Conservation (phyloP, 2,113 vertebrate genomes). For the Embiotoca jacksoni region DNA sequence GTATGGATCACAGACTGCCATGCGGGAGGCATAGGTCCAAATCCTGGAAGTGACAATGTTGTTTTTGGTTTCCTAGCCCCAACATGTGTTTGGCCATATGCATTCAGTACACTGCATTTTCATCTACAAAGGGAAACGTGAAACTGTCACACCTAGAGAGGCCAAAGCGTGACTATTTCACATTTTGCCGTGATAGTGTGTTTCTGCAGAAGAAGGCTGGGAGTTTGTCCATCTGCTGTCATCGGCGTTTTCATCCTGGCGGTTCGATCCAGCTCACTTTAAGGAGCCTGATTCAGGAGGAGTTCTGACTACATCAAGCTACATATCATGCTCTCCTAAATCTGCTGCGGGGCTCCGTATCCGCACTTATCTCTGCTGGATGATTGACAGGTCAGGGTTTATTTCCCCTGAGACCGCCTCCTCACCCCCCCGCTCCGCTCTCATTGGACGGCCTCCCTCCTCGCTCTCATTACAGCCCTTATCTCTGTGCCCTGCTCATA, state of each 20-base stretch:
- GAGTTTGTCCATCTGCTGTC: no score
- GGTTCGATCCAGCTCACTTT: neutral
- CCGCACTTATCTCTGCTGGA: constrained; percentile 58
- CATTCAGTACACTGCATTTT: no score
- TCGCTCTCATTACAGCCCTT: constrained; percentile 77
- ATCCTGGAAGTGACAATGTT: no score
- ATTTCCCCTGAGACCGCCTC: constrained; percentile 74
- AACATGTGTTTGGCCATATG: no score
- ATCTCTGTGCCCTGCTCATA: constrained; percentile 75
- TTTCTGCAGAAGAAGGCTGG: no score
- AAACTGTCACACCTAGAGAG: no score
- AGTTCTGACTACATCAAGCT: constrained; percentile 48
- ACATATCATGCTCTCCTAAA: constrained; percentile 53
- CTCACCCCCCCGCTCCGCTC: constrained; percentile 37
- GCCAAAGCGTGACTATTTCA: no score
- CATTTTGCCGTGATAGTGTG: no score
- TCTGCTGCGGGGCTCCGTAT: constrained; percentile 64
- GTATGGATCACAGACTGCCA: no score
- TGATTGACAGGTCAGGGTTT: constrained; percentile 78
- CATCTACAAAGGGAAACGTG: no score
- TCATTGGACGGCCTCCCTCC: constrained; percentile 59
- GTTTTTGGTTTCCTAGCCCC: no score
- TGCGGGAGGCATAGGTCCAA: no score
- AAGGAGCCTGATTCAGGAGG: neutral
- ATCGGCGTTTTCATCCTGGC: neutral